Base-by-base conservation (phyloP, 2,113 vertebrate genomes). In the Myrmecophaga tridactyla region DNA sequence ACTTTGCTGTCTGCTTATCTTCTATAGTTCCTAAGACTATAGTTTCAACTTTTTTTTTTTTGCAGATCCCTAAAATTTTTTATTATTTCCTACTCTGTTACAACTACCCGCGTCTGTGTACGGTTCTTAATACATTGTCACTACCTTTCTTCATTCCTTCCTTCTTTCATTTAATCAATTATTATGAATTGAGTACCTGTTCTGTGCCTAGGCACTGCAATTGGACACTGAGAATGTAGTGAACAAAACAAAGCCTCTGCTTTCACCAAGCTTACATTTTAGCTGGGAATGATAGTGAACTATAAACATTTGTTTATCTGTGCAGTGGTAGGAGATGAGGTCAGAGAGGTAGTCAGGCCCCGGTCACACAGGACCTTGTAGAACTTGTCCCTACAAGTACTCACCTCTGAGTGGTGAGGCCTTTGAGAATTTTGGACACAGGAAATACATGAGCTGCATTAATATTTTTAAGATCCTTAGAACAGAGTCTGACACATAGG, bases 41-140 rank as follows among this genome's bases (percentile, higher is more conserved):
- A 92, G 34, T 53, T 94, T 21, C 60, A 76, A 43, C 51, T 85
- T 73, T 89, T n/a, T n/a, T n/a, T n/a, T n/a, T 94, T 87, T 88
- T 87, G 63, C 34, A 80, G 56, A 31, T 86, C 48, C 62, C 39
- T 81, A 81, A 89, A 43, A 62, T 3, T 85, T 92, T 89, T 31
- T 89, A 72, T 31, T 78, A 4, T 76, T 89, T 58, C 34, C 77
- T 60, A 7, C 60, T 80, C n/a, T 94, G 9, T 76, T 75, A 51
- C 11, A 51, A 5, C 13, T 65, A 36, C 25, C 14, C 3, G 4
- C 56, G 27, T 80, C 20, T 89, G 31, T 75, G 73, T 46, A 58
- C 36, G 51, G 43, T 89, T 58, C 23, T 31, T 76, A 83, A 75
- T 46, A 81, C 25, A 27, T 41, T 84, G 29, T 53, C n/a, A 41